Percentiles rank a stretch among this genome's conserved stretches.
These are phyloP conservation scores for Tribolium castaneum DNA, from an alignment of 1,140 invertebrate species.

Conservation along the genomic window DNA sequence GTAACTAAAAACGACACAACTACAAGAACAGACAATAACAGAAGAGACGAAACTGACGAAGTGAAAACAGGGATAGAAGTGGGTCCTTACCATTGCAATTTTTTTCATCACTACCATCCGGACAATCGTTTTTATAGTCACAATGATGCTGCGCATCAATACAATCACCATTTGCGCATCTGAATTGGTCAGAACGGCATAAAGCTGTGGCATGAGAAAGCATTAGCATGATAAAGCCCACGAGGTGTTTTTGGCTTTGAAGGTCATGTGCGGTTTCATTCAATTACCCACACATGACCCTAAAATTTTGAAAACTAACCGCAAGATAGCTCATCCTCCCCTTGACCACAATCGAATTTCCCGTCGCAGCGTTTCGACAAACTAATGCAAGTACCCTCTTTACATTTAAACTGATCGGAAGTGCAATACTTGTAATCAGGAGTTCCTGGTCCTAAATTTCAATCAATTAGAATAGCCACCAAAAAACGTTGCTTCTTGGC, in stretches of 20 bases:
- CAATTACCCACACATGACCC: constrained; percentile 25
- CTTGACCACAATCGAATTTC: constrained; percentile 69
- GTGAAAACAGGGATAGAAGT: background rate
- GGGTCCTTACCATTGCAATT: constrained; percentile 65
- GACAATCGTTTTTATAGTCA: constrained; percentile 77
- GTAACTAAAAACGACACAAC: constrained; percentile 1
- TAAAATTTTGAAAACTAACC: constrained; percentile 58
- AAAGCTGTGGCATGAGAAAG: constrained; percentile 58
- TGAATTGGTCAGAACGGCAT: constrained; percentile 74
- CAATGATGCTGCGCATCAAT: constrained; percentile 69
- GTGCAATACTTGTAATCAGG: background rate
- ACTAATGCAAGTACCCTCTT: constrained; percentile 76
- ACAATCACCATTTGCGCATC: constrained; percentile 74
- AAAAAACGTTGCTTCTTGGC: background rate
- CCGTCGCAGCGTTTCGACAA: constrained; percentile 72
- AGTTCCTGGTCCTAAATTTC: constrained; percentile 13
- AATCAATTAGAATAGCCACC: background rate
- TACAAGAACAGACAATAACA: constrained; percentile 3
- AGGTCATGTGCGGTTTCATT: constrained; percentile 41
- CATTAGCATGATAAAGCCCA: constrained; percentile 42
- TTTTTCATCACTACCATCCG: constrained; percentile 79
- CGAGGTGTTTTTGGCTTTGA: background rate
- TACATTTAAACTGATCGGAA: constrained; percentile 68
- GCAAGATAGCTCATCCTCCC: constrained; percentile 73
- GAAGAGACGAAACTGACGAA: background rate